Percentiles rank a stretch among this genome's conserved stretches.
These are phyloP conservation scores for Hippotragus niger DNA, from an alignment of 2,113 vertebrate species.

Conservation along the genomic window DNA sequence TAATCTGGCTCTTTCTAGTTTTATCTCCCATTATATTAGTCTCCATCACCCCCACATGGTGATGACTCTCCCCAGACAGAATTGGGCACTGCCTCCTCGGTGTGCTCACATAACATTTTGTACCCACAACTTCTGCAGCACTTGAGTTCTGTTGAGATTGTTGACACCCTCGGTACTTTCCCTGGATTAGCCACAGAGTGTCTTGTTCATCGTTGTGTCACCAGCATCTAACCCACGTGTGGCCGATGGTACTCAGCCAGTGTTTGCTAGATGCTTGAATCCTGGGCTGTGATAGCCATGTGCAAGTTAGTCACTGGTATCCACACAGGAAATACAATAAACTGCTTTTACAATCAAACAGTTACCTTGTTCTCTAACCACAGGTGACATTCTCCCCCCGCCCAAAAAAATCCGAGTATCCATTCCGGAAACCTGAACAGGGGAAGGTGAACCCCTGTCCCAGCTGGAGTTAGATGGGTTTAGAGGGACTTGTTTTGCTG, in stretches of 20 bases:
- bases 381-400: not conserved
- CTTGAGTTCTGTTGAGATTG: not conserved
- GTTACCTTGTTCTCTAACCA: not conserved
- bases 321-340: not conserved
- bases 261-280: not conserved
- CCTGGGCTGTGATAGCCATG: not conserved
- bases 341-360: not conserved
- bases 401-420: not conserved
- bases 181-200: not conserved
- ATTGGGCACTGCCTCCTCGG: conserved; percentile 50
- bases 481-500: not conserved
- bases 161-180: not conserved
- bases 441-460: not conserved
- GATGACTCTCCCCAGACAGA: conserved; percentile 33
- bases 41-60: conserved; percentile 22
- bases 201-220: not conserved
- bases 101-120: conserved; percentile 24
- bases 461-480: not conserved
- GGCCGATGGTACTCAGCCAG: not conserved
- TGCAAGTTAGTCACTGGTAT: conserved; percentile 22
- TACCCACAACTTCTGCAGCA: not conserved
- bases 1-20: not conserved
- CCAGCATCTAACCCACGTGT: not conserved
- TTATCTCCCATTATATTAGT: not conserved
- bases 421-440: not conserved